Percentiles rank a stretch among this genome's conserved stretches.
Conservation (phyloP, 2,797 vertebrate genomes). For the Muraenolepis orangiensis region DNA sequence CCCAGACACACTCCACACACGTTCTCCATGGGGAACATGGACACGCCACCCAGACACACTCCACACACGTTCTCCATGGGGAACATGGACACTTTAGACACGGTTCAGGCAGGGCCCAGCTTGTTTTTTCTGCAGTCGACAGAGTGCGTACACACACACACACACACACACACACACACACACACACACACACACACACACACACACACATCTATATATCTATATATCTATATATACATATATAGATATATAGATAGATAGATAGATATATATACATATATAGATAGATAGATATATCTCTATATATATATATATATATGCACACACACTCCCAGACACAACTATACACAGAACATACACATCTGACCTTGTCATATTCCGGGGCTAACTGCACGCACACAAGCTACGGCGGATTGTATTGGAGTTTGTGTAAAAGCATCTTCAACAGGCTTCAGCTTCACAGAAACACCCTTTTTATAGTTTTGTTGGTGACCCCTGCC, state of each 20-base stretch:
- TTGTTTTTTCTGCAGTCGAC: background rate
- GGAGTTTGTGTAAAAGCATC: background rate
- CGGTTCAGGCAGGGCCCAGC: background rate
- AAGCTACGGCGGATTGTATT: background rate
- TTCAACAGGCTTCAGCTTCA: background rate
- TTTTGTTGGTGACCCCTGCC: background rate
- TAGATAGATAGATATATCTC: too few relatives aligned
- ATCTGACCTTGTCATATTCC: background rate
- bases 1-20: background rate
- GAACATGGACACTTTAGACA: background rate
- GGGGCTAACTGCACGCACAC: background rate
- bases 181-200: too few relatives aligned
- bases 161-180: background rate
- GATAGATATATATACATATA: too few relatives aligned
- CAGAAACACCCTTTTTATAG: background rate
- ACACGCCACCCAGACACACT: background rate
- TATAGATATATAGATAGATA: too few relatives aligned
- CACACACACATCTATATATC: too few relatives aligned
- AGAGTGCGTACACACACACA: background rate
- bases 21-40: background rate
- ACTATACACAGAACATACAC: background rate
- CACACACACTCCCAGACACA: background rate
- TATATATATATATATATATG: too few relatives aligned
- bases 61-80: background rate
- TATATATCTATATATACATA: too few relatives aligned